These are phyloP conservation scores for Setophaga coronata DNA, from an alignment of 2,113 vertebrate genomes.

Conservation along the genomic window DNA sequence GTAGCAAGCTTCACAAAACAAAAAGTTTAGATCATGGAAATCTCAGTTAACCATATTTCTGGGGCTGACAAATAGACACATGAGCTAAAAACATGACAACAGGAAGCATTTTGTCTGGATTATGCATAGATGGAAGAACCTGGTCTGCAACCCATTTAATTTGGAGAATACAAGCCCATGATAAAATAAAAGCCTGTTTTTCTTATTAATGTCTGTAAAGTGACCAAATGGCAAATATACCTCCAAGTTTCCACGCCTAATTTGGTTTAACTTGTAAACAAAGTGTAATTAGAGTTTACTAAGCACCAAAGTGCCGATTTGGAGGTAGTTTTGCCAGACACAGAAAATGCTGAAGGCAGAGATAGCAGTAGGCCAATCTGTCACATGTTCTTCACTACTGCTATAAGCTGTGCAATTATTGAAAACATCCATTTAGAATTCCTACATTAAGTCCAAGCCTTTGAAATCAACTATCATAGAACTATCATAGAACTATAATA, in stretches of 20 bases:
- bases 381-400: not conserved
- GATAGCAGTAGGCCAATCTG: not conserved
- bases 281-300: not conserved
- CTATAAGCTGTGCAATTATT: not conserved
- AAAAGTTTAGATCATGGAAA: not conserved
- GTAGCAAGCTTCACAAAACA: not conserved
- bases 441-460: not conserved
- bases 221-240: not conserved
- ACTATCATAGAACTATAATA: not conserved
- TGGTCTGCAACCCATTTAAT: rapidly evolving
- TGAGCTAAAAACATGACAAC: not conserved
- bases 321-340: not conserved
- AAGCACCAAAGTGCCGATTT: not conserved
- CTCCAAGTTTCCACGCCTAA: not conserved
- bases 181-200: not conserved
- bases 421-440: not conserved
- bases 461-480: not conserved
- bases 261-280: not conserved
- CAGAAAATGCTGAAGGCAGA: not conserved
- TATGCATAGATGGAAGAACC: not conserved
- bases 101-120: not conserved
- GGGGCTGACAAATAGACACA: not conserved
- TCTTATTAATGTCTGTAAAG: not conserved
- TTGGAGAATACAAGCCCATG: not conserved
- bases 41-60: not conserved